These are phyloP conservation scores for Zaprionus ornatus DNA, from an alignment of 1,140 invertebrate species.

Conservation along the genomic window DNA sequence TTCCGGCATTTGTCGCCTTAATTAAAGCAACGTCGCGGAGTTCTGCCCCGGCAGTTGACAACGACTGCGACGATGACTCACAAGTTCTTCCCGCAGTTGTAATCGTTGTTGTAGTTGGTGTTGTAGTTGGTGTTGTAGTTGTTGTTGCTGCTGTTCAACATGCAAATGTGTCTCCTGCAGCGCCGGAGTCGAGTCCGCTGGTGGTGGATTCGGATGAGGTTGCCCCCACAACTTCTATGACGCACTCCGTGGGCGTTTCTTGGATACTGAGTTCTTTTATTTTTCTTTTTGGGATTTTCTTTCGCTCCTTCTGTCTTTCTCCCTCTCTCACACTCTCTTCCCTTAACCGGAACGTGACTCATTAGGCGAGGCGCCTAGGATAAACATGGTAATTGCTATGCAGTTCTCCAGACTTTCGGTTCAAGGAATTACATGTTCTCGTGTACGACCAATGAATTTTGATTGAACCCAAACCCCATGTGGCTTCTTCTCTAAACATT, in stretches of 20 bases:
- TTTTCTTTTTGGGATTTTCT: slow-evolving; percentile 3
- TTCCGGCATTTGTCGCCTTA: slow-evolving; percentile 55
- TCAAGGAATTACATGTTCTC: neutral
- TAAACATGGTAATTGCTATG: slow-evolving; percentile 23
- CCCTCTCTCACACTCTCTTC: neutral
- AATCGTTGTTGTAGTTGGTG: slow-evolving; percentile 1
- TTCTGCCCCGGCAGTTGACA: slow-evolving; percentile 22
- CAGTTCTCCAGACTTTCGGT: slow-evolving; percentile 15
- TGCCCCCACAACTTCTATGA: slow-evolving; percentile 4
- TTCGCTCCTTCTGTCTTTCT: neutral
- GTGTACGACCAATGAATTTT: neutral
- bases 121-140: slow-evolving; percentile 6
- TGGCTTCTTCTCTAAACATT: neutral
- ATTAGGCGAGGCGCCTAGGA: slow-evolving; percentile 23
- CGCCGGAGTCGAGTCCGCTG: slow-evolving; percentile 36
- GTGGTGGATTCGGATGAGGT: slow-evolving; percentile 38
- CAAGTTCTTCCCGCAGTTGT: slow-evolving; percentile 12
- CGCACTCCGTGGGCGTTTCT: slow-evolving; percentile 26
- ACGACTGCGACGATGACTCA: slow-evolving; percentile 34
- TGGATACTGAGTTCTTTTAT: slow-evolving; percentile 2
- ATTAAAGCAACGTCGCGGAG: slow-evolving; percentile 59
- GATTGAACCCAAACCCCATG: neutral
- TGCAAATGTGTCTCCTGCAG: slow-evolving; percentile 74
- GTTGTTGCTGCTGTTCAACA: slow-evolving; percentile 21
- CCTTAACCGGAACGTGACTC: slow-evolving; percentile 24